These are phyloP conservation scores for Cyclura pinguis DNA, from an alignment of 2,797 vertebrate species.

Conservation along the genomic window DNA sequence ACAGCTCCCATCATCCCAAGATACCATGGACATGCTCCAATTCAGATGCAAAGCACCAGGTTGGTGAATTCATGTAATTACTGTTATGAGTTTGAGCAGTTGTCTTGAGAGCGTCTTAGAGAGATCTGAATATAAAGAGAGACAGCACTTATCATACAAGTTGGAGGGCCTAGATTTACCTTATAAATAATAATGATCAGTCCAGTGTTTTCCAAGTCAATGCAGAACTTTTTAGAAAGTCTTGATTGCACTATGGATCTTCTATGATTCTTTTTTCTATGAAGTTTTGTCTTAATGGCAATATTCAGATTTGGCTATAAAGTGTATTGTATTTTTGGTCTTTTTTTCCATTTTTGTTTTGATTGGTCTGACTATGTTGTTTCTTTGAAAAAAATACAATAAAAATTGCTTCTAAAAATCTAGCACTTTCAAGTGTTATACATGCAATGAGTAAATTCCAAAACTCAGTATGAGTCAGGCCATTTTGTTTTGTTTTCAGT, in stretches of 20 bases:
- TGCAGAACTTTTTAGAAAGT: background rate
- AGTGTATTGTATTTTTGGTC: background rate
- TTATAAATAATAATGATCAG: background rate
- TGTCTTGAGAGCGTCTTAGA: no score
- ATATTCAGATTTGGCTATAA: background rate
- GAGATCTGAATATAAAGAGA: background rate
- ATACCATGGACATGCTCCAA: no score
- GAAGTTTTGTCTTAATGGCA: background rate
- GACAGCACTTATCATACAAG: background rate
- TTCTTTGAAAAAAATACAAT: background rate
- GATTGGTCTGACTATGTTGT: background rate
- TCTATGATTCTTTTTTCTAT: background rate
- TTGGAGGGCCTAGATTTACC: background rate
- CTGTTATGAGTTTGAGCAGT: no score
- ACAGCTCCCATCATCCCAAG: no score
- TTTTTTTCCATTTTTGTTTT: background rate
- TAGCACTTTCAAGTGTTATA: conserved; percentile 38
- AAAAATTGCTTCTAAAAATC: background rate
- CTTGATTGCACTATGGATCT: background rate
- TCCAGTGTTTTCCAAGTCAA: background rate
- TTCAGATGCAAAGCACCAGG: no score
- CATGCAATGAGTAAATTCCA: conserved; percentile 30
- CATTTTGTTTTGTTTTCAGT: conserved; percentile 41
- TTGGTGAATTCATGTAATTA: no score
- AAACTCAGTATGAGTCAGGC: conserved; percentile 61